phyloP scores from a whole-genome alignment of 2,797 vertebrate species.

The Menidia menidia region DNA sequence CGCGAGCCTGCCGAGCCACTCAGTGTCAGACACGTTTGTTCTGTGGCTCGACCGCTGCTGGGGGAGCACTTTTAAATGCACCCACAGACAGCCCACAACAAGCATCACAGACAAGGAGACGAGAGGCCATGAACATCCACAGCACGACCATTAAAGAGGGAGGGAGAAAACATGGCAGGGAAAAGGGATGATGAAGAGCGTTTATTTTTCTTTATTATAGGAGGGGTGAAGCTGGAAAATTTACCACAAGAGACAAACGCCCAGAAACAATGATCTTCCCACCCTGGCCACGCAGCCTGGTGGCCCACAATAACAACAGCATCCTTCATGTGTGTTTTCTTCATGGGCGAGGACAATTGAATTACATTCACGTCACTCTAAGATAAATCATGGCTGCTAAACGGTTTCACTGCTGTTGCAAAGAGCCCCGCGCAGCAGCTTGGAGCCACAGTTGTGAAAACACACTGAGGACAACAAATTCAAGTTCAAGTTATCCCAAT shows the following conservation, averaged over 20 bases:
- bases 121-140: constrained; percentile 66
- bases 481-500: constrained; percentile 44
- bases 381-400: constrained; percentile 60
- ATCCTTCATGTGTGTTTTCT: constrained; percentile 64
- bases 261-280: constrained; percentile 73
- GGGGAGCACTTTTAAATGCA: constrained; percentile 72
- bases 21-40: constrained; percentile 76
- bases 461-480: constrained; percentile 55
- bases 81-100: constrained; percentile 80
- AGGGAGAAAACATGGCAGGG: constrained; percentile 52
- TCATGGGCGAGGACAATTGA: constrained; percentile 57
- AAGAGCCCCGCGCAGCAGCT: constrained; percentile 37
- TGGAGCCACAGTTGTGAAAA: constrained; percentile 57
- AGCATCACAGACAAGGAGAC: constrained; percentile 73
- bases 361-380: constrained; percentile 68
- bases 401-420: constrained; percentile 49
- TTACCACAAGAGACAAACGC: constrained; percentile 74
- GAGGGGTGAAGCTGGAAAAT: constrained; percentile 73
- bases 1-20: constrained; percentile 70
- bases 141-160: constrained; percentile 75
- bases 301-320: constrained; percentile 73
- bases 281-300: constrained; percentile 63
- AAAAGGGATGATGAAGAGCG: constrained; percentile 71
- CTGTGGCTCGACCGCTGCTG: constrained; percentile 77
- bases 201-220: constrained; percentile 62